Conservation (phyloP, 2,888 invertebrate species). For the Dromius quadrimaculatus region DNA sequence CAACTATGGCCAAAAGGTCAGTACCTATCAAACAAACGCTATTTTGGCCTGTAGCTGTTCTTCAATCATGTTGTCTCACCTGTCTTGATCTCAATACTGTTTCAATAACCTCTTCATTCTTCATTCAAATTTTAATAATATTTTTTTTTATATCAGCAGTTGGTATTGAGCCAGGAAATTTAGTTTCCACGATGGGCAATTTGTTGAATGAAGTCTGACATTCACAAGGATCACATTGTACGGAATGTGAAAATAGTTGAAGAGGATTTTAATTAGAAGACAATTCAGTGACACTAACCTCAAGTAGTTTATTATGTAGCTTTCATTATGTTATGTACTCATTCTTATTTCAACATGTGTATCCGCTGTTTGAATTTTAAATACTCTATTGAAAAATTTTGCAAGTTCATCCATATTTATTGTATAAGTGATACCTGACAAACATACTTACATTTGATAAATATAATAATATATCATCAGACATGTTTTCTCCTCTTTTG, state of each 20-base stretch:
- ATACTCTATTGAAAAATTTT: not conserved
- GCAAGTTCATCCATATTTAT: not conserved
- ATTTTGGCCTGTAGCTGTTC: no score
- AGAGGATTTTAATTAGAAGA: slow-evolving; percentile 32
- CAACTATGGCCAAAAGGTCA: no score
- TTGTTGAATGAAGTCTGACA: slow-evolving; percentile 26
- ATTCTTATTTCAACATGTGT: not conserved
- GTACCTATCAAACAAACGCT: slow-evolving; percentile 43
- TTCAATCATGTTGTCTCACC: slow-evolving; percentile 45
- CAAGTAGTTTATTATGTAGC: not conserved
- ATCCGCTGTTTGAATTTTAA: not conserved
- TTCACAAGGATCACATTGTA: slow-evolving; percentile 35
- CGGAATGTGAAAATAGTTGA: slow-evolving; percentile 16
- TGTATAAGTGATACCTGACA: not conserved
- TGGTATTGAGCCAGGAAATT: slow-evolving; percentile 16
- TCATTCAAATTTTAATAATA: slow-evolving; percentile 33
- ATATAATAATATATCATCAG: no score
- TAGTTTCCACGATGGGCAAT: slow-evolving; percentile 26
- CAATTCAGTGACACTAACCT: slow-evolving; percentile 12
- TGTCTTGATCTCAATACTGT: slow-evolving; percentile 16
- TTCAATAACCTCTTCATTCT: slow-evolving; percentile 30
- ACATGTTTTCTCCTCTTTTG: no score
- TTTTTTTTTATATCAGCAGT: not conserved
- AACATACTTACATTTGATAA: not conserved
- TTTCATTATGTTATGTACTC: not conserved